A percentile compares a stretch with the other conserved stretches of the same genome.
These are phyloP conservation scores for Oryzias dopingdopingensis DNA, from an alignment of 2,797 vertebrate genomes.

Conservation along the genomic window DNA sequence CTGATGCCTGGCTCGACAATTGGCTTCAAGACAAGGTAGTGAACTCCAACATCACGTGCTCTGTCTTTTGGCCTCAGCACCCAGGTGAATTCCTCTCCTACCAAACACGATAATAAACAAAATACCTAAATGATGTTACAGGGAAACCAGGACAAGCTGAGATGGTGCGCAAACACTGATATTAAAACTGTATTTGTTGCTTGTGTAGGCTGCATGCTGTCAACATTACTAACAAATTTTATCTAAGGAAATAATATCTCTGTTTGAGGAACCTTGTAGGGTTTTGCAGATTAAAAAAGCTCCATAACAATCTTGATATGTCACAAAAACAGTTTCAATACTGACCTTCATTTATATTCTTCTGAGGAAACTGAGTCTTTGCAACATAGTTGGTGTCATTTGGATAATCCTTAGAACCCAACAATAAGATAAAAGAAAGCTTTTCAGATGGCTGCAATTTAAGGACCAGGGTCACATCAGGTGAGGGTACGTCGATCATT, in stretches of 20 bases:
- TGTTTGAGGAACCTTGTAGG: not conserved
- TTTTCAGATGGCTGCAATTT: conserved; percentile 83
- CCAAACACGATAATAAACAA: conserved; percentile 24
- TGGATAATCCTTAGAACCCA: conserved; percentile 84
- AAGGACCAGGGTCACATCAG: conserved; percentile 83
- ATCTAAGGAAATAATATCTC: not conserved
- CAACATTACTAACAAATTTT: not conserved
- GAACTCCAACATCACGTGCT: conserved; percentile 76
- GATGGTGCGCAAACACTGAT: no score
- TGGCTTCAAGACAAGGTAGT: conserved; percentile 83
- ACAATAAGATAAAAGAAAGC: conserved; percentile 79
- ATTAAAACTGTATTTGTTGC: no score
- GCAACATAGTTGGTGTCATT: conserved; percentile 79
- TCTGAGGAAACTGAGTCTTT: conserved; percentile 73
- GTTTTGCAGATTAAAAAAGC: not conserved
- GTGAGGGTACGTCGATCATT: conserved; percentile 81
- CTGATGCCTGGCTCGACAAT: conserved; percentile 74
- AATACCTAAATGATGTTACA: not conserved
- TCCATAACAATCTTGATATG: not conserved
- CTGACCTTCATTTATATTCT: conserved; percentile 68
- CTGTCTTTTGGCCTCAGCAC: conserved; percentile 83
- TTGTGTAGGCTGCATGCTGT: no score
- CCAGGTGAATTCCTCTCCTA: conserved; percentile 86
- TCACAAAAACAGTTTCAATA: not conserved
- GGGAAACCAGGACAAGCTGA: no score